Evolutionary conservation across 1,140 invertebrate species (phyloP), one percentile per base, ranked within the genome.

Genomic region (Achroia grisella): DNA sequence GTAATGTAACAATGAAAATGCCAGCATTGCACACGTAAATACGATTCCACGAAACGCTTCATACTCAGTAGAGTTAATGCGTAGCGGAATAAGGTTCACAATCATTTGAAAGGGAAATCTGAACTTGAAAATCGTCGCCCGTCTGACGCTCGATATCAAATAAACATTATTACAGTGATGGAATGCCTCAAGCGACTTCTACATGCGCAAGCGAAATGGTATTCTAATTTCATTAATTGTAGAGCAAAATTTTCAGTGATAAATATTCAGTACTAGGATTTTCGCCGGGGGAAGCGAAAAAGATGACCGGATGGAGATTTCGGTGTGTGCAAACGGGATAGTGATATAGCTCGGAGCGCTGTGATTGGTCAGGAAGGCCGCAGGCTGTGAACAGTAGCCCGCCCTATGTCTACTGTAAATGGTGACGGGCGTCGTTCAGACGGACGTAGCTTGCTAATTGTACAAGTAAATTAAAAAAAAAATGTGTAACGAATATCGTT

Each of bases 321-420:
- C 28, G 12, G 30, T 27, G 47, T 10, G 67, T 47, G 56, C 17
- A 56, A 77, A 44, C 29, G 65, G 44, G 75, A 82, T 33, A 46
- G 65, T 4, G 51, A 79, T 72, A 85, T 85, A 77, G 80, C 80
- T 85, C 75, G 65, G 63, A 85, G 80, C 78, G 77, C 76, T 85
- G 80, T 82, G 80, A 85, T 85, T 85, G 80, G 78, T 85, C 80
- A 82, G 80, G 76, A 85, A 82, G 78, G 80, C 80, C 80, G 74
- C 80, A 79, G 80, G 80, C 80, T 71, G 78, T 85, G 80, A 79
- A 81, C 80, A 72, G 80, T 85, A 85, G 80, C 80, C 78, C 80
- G 80, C 80, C 80, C 80, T 84, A 81, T 84, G 80, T 84, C 80
- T 81, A 80, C 77, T 81, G 80, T 84, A 81, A 84, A 74, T 71